These are phyloP conservation scores for Periophthalmus modestus DNA, from an alignment of 2,113 vertebrate species.

Conservation along the genomic window DNA sequence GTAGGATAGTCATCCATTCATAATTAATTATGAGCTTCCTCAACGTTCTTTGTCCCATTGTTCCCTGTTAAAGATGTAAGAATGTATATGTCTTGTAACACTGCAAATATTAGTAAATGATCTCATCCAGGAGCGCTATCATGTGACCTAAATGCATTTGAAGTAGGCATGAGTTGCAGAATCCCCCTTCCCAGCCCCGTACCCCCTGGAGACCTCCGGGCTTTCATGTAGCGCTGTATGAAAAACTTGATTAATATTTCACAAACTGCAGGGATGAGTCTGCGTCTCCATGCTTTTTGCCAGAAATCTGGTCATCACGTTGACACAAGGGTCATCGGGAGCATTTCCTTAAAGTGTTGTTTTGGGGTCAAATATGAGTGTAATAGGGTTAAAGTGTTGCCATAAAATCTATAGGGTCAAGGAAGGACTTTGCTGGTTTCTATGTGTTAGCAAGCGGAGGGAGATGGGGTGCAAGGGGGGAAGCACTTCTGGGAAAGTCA, in stretches of 20 bases:
- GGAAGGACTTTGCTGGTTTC: not conserved
- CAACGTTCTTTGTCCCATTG: not conserved
- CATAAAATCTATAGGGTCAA: conserved; percentile 3
- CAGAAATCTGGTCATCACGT: not conserved
- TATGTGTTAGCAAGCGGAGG: conserved; percentile 24
- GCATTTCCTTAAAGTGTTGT: conserved; percentile 10
- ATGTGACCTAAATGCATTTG: conserved; percentile 19
- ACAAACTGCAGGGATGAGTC: conserved; percentile 46
- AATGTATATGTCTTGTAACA: not conserved
- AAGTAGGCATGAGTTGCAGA: conserved; percentile 13
- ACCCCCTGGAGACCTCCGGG: conserved; percentile 40
- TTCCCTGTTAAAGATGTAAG: not conserved
- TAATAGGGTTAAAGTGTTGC: conserved; percentile 3
- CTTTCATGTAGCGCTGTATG: conserved; percentile 59
- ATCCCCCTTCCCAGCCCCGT: conserved; percentile 20
- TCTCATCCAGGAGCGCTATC: conserved; percentile 1
- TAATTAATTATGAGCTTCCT: not conserved
- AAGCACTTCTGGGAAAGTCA: conserved; percentile 64
- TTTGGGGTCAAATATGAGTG: not conserved
- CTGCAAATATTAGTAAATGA: not conserved
- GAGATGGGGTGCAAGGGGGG: conserved; percentile 38
- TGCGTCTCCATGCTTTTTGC: conserved; percentile 16
- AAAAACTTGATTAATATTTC: conserved; percentile 73
- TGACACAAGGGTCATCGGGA: conserved; percentile 7
- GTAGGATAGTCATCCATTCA: not conserved